A percentile compares a stretch with the other conserved stretches of the same genome.
Conservation (phyloP, 2,888 invertebrate genomes). For the Aricia artaxerxes region DNA sequence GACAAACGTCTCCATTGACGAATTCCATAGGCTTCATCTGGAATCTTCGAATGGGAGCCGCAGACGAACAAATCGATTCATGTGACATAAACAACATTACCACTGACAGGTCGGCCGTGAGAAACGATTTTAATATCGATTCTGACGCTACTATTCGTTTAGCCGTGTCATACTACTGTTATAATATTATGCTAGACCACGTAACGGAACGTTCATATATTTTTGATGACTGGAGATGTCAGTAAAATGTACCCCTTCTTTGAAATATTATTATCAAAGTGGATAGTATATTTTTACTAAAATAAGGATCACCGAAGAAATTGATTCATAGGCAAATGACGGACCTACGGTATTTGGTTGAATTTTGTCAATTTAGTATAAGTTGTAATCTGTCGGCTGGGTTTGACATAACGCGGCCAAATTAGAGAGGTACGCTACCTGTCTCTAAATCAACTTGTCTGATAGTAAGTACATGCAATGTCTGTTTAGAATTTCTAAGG, state of each 20-base stretch:
- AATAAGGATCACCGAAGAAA: no score
- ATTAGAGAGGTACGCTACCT: no score
- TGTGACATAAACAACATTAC: slow-evolving; percentile 50
- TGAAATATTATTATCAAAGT: neutral
- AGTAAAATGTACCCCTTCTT: neutral
- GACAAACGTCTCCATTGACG: slow-evolving; percentile 42
- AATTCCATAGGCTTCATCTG: slow-evolving; percentile 38
- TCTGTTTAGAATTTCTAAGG: no score
- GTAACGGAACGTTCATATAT: neutral
- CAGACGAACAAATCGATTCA: slow-evolving; percentile 43
- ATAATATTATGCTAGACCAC: slow-evolving; percentile 20
- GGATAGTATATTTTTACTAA: neutral
- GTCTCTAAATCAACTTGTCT: no score
- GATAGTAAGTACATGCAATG: no score
- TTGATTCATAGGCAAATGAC: no score
- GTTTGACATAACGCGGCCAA: no score
- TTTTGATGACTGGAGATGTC: neutral
- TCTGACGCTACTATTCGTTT: slow-evolving; percentile 43
- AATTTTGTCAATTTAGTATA: no score
- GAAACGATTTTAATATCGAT: slow-evolving; percentile 44
- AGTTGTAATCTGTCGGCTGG: no score
- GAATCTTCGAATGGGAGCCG: slow-evolving; percentile 45
- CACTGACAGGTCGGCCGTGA: slow-evolving; percentile 49
- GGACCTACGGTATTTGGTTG: no score
- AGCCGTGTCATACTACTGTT: slow-evolving; percentile 11